Evolutionary conservation across 1,140 invertebrate species (phyloP), one percentile per base, ranked within the genome.

Genomic region (Drosophila ercepeae): DNA sequence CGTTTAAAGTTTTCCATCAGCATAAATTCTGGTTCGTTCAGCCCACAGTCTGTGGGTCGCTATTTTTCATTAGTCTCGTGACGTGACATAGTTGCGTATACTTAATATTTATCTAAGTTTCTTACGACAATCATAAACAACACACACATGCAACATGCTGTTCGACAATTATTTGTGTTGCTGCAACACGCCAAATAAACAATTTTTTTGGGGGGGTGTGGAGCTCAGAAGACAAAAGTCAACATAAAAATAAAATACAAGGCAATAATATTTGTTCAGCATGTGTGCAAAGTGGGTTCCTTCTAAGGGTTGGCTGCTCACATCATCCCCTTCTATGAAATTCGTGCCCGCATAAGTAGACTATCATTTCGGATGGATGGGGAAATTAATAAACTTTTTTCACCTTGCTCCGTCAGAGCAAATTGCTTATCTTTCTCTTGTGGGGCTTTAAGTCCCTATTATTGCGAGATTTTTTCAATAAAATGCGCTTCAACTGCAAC

Each of bases 111-210:
- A 68, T 68, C 64, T 50, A 77, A 73, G 74, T 68, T 68, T 54
- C 68, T 59, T 72, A 54, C 46, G 68, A 82, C 63, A 81, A 63
- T 81, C 82, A 70, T 88, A 86, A 88, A 86, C 86, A 86, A 86
- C 75, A 63, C 74, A 44, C 59, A 67, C 45, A 46, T 61, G 82
- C 82, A 81, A 86, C 81, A 86, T 86, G 82, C 81, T 88, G 82
- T 71, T 82, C 69, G 81, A 86, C 81, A 86, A 86, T 86, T 86
- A 86, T 88, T 86, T 86, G 81, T 81, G 77, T 88, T 84, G 82
- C 77, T 67, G 81, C 77, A 86, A 86, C 81, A 88, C 82, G 82
- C 73, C 68, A 86, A 86, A 86, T 81, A 86, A 88, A 81, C 60
- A 77, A 7, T 76, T 73, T 88, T 79, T 70, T 67, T 34, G 14